Evolutionary conservation across 2,888 invertebrate genomes (phyloP).

Genomic region (Eutolmus rufibarbis): DNA sequence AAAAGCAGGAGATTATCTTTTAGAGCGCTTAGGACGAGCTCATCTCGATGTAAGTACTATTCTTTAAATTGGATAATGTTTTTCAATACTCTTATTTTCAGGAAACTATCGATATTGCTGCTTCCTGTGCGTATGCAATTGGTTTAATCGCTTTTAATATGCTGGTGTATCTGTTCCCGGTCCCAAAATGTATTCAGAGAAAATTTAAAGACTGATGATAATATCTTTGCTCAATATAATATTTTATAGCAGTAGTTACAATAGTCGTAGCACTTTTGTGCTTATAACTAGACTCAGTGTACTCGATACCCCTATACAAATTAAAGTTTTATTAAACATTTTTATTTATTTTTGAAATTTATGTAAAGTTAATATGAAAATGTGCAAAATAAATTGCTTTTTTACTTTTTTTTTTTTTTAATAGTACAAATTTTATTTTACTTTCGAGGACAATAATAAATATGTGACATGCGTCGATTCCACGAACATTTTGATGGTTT

Average conservation of each 20-base stretch:
- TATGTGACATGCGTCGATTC: conserved; percentile 43
- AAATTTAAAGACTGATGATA: conserved; percentile 74
- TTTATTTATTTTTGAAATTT: neutral
- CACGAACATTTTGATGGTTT: conserved; percentile 41
- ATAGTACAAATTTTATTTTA: neutral
- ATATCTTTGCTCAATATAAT: neutral
- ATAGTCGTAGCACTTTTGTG: neutral
- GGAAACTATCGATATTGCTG: conserved; percentile 78
- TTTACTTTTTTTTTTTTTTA: neutral
- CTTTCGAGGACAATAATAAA: conserved; percentile 30
- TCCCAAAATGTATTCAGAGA: conserved; percentile 83
- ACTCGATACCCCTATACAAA: neutral
- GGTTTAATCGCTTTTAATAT: conserved; percentile 84
- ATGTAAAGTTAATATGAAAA: neutral
- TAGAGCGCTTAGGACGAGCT: conserved; percentile 60
- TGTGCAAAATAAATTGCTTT: neutral
- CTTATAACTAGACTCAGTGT: neutral
- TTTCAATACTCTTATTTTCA: conserved; percentile 64
- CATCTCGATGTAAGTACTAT: conserved; percentile 58
- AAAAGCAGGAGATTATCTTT: conserved; percentile 59
- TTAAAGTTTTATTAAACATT: neutral
- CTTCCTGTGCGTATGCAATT: conserved; percentile 82
- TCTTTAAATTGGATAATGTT: conserved; percentile 53
- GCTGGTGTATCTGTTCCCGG: conserved; percentile 82
- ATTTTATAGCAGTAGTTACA: neutral